phyloP scores from a whole-genome alignment of 2,888 invertebrate genomes.

The Zygaena filipendulae region DNA sequence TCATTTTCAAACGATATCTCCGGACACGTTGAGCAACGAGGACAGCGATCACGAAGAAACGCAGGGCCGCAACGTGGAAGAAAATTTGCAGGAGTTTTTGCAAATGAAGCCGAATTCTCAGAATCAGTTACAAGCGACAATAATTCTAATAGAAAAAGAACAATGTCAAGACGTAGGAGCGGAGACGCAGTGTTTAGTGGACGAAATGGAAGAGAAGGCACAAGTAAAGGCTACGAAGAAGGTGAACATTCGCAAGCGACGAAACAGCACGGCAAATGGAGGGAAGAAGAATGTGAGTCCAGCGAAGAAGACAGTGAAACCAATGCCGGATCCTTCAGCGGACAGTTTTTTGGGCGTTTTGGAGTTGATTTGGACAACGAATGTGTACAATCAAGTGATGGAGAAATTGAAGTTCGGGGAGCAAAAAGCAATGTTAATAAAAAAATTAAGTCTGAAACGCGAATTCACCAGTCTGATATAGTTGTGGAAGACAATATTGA shows the following conservation, averaged over 20 bases:
- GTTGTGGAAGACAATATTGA: constrained; percentile 11
- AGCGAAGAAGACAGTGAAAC: neutral
- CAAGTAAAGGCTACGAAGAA: neutral
- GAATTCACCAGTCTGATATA: constrained; percentile 10
- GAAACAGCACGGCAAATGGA: no score
- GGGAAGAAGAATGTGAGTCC: constrained; percentile 1
- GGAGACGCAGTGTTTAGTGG: neutral
- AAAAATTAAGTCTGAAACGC: neutral
- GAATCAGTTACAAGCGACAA: constrained; percentile 3
- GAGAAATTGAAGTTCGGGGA: constrained; percentile 7
- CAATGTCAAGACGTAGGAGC: neutral
- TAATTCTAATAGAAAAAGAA: neutral
- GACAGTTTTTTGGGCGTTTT: constrained; percentile 6
- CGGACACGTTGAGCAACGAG: constrained; percentile 1
- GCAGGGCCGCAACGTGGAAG: neutral
- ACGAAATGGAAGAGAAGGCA: constrained; percentile 1
- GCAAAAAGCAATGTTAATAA: constrained; percentile 3
- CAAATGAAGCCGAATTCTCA: constrained; percentile 6
- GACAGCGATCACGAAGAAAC: neutral
- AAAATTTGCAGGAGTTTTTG: no score
- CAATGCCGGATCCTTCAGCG: constrained; percentile 2
- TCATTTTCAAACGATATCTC: constrained; percentile 5
- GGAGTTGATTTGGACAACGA: constrained; percentile 6
- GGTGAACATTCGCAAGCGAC: neutral
- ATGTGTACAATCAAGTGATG: constrained; percentile 1